These are phyloP conservation scores for Agrilus planipennis DNA, from an alignment of 1,140 invertebrate genomes.

Conservation along the genomic window DNA sequence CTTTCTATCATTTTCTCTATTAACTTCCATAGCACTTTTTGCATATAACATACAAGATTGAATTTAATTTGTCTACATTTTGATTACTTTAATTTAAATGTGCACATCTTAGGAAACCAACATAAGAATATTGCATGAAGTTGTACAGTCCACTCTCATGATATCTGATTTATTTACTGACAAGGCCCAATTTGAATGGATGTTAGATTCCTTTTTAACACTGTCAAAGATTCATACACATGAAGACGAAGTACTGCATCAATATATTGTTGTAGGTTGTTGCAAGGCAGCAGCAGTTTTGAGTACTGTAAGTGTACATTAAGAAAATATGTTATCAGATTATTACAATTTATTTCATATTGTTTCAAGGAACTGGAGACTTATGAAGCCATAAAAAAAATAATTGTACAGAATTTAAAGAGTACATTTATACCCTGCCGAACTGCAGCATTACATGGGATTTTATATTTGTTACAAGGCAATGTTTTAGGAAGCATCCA, in stretches of 20 bases:
- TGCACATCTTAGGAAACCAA: conserved; percentile 43
- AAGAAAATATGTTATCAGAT: neutral
- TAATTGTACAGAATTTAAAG: conserved; percentile 51
- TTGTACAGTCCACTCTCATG: conserved; percentile 51
- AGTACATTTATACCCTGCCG: conserved; percentile 52
- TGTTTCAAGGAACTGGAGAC: conserved; percentile 39
- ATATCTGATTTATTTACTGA: conserved; percentile 65
- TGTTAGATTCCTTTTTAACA: conserved; percentile 54
- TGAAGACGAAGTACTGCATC: conserved; percentile 60
- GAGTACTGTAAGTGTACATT: conserved; percentile 34
- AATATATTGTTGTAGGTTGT: conserved; percentile 55
- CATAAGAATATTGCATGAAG: conserved; percentile 50
- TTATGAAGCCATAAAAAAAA: conserved; percentile 48
- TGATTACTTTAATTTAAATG: conserved; percentile 29
- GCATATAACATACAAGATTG: neutral
- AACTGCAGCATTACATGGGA: conserved; percentile 57
- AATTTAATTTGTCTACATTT: neutral
- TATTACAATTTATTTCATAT: neutral
- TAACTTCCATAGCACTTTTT: no score
- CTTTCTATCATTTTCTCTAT: no score
- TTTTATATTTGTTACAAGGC: conserved; percentile 65
- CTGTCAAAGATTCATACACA: conserved; percentile 46
- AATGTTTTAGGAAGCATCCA: conserved; percentile 43
- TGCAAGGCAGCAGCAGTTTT: conserved; percentile 59
- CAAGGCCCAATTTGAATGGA: conserved; percentile 57